Percentiles rank a stretch among this genome's conserved stretches.
Conservation (phyloP, 1,140 invertebrate genomes). For the Drosophila orosa region DNA sequence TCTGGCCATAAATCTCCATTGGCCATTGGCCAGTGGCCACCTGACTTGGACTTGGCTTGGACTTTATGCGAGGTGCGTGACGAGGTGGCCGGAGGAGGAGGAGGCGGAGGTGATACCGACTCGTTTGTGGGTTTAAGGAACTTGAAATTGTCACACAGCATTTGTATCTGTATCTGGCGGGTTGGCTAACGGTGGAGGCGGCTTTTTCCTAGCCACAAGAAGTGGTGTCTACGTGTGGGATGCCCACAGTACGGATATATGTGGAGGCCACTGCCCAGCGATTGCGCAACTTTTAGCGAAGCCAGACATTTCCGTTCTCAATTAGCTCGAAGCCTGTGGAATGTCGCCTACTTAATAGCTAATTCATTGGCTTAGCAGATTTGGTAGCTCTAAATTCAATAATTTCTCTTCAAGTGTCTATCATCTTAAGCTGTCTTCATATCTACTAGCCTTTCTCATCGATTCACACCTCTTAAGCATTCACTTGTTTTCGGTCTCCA, state of each 20-base stretch:
- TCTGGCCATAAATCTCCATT: constrained; percentile 71
- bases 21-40: constrained; percentile 51
- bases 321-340: constrained; percentile 38
- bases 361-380: background rate
- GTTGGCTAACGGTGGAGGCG: constrained; percentile 60
- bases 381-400: background rate
- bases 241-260: constrained; percentile 23
- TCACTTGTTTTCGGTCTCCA: background rate
- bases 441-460: background rate
- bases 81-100: constrained; percentile 20
- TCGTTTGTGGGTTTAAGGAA: constrained; percentile 78
- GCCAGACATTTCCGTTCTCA: constrained; percentile 78
- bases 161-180: constrained; percentile 26
- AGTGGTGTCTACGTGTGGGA: constrained; percentile 50
- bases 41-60: constrained; percentile 42
- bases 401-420: no score
- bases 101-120: constrained; percentile 16
- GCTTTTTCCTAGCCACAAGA: constrained; percentile 25
- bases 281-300: constrained; percentile 56
- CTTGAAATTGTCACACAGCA: constrained; percentile 74
- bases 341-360: constrained; percentile 11
- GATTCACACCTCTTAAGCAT: background rate
- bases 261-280: constrained; percentile 35
- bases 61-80: constrained; percentile 69
- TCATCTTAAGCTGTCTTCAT: no score